Percentiles rank a stretch among this genome's conserved stretches.
Evolutionary conservation across 2,113 vertebrate genomes (phyloP).

Genomic region (Clarias magur): DNA sequence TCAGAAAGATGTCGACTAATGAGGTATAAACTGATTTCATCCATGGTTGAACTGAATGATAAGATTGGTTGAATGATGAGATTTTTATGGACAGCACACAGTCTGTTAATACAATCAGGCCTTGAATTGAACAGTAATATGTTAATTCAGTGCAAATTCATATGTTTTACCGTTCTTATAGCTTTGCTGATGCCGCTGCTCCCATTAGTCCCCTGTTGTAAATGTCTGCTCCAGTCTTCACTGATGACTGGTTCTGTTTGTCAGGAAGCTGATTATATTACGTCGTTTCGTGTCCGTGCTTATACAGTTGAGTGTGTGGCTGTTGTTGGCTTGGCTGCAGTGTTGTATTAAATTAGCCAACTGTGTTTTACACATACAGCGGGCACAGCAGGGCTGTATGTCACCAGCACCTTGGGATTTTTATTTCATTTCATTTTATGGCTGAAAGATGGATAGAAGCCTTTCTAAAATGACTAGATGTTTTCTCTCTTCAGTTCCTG

Average conservation of each 20-base stretch:
- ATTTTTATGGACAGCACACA: not conserved
- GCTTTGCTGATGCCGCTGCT: not conserved
- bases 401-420: slow-evolving; percentile 13
- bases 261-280: slow-evolving; percentile 27
- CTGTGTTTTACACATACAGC: slow-evolving; percentile 28
- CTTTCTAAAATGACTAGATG: slow-evolving; percentile 2
- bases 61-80: not conserved
- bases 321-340: slow-evolving; percentile 32
- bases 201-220: slow-evolving; percentile 3
- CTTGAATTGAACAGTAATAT: slow-evolving; percentile 2
- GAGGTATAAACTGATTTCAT: not conserved
- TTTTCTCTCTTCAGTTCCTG: not conserved
- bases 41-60: slow-evolving; percentile 1
- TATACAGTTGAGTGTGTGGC: slow-evolving; percentile 17
- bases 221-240: slow-evolving; percentile 20
- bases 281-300: slow-evolving; percentile 15
- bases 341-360: slow-evolving; percentile 35
- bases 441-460: not conserved
- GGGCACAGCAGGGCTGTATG: slow-evolving; percentile 21
- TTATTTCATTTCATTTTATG: slow-evolving; percentile 5
- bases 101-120: slow-evolving; percentile 1
- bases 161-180: not conserved
- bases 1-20: slow-evolving; percentile 2
- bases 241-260: slow-evolving; percentile 20
- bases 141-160: slow-evolving; percentile 22